These are phyloP conservation scores for Tarsius wallacei DNA, from an alignment of 2,797 vertebrate genomes.

Conservation along the genomic window DNA sequence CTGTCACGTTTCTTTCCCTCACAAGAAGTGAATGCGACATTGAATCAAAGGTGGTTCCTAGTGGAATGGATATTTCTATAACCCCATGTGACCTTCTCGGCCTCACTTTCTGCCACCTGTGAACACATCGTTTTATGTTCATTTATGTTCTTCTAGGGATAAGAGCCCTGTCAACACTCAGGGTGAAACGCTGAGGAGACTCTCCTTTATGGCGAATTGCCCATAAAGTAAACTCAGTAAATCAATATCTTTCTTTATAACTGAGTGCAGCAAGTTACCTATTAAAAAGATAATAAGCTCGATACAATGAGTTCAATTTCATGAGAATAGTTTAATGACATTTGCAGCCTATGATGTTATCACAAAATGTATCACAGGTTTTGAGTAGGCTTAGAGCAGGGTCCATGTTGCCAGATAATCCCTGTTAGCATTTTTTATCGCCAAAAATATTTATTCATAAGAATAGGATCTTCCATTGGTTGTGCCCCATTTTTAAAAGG, in stretches of 20 bases:
- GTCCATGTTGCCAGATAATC: neutral
- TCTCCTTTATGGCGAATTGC: slow-evolving; percentile 8
- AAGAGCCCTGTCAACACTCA: neutral
- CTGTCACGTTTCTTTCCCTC: neutral
- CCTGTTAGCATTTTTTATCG: slow-evolving; percentile 20
- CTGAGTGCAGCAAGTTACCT: slow-evolving; percentile 30
- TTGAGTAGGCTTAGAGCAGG: neutral
- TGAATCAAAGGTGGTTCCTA: neutral
- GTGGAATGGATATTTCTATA: neutral
- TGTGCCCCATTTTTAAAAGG: neutral
- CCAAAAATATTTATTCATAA: neutral
- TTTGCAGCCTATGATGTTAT: neutral
- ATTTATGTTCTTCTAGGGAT: neutral
- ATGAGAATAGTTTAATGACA: neutral
- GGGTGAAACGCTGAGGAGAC: neutral
- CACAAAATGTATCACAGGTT: slow-evolving; percentile 9
- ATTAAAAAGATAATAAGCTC: slow-evolving; percentile 30
- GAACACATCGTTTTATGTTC: neutral
- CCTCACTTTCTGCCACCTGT: neutral
- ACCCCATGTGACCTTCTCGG: accelerated
- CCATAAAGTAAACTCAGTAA: slow-evolving; percentile 65
- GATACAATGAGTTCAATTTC: slow-evolving; percentile 5
- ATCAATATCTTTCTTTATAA: slow-evolving; percentile 34
- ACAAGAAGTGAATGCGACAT: neutral
- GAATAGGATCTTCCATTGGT: neutral